phyloP scores from a whole-genome alignment of 1,140 invertebrate genomes.

The Anoplophora glabripennis region DNA sequence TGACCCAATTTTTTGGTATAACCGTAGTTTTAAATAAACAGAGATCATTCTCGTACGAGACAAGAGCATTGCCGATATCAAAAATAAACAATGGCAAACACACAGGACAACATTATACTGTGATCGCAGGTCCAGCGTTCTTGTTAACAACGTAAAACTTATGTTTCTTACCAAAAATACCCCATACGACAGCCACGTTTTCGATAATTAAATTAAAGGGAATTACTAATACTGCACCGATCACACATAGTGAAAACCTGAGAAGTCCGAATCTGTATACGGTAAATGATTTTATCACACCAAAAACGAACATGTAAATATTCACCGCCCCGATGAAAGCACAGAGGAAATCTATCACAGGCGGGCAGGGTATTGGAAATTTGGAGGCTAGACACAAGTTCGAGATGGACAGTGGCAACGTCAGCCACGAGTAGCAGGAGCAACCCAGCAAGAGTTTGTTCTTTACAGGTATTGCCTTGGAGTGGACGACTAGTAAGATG shows the following conservation, averaged over 20 bases:
- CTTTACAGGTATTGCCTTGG: conserved; percentile 75
- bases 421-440: conserved; percentile 92
- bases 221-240: conserved; percentile 83
- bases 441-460: conserved; percentile 83
- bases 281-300: conserved; percentile 92
- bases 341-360: conserved; percentile 78
- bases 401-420: conserved; percentile 87
- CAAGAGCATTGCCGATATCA: background rate
- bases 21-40: background rate
- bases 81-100: background rate
- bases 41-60: too few relatives aligned
- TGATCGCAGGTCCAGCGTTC: conserved; percentile 63
- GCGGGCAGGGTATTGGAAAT: conserved; percentile 84
- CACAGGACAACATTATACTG: conserved; percentile 19
- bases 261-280: conserved; percentile 79
- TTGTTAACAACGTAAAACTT: conserved; percentile 96
- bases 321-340: conserved; percentile 89
- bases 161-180: conserved; percentile 86
- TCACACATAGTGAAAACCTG: conserved; percentile 76
- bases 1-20: background rate
- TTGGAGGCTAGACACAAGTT: conserved; percentile 79
- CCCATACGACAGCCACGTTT: conserved; percentile 92
- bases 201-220: conserved; percentile 91
- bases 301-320: conserved; percentile 95
- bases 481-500: conserved; percentile 91